phyloP scores from a whole-genome alignment of 2,888 invertebrate species.

The Arrhopalites spinosus region DNA sequence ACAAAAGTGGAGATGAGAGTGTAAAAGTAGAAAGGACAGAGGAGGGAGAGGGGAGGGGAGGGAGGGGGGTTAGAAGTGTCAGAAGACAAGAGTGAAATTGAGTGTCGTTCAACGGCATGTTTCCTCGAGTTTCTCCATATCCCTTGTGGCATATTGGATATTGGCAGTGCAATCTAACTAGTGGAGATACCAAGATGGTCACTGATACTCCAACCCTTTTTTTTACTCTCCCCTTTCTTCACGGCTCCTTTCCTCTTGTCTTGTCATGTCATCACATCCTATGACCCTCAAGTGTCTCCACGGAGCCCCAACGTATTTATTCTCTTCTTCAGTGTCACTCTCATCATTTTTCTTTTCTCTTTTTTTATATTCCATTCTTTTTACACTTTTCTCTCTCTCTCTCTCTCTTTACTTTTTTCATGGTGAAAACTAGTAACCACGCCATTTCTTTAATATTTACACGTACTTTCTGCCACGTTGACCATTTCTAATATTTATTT shows the following conservation, averaged over 20 bases:
- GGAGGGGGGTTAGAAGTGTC: constrained; percentile 36
- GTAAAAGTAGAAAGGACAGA: constrained; percentile 25
- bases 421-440: background rate
- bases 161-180: constrained; percentile 27
- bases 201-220: constrained; percentile 33
- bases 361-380: background rate
- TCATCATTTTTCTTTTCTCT: constrained; percentile 24
- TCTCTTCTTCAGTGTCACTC: constrained; percentile 17
- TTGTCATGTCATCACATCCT: constrained; percentile 20
- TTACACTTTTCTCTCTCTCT: background rate
- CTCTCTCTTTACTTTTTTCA: background rate
- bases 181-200: constrained; percentile 36
- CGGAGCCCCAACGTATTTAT: constrained; percentile 18
- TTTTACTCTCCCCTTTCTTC: constrained; percentile 3
- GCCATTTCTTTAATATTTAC: too few relatives aligned
- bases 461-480: too few relatives aligned
- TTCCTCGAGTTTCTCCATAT: constrained; percentile 34
- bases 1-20: background rate
- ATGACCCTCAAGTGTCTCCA: constrained; percentile 20
- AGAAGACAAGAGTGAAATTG: constrained; percentile 40
- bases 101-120: constrained; percentile 38
- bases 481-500: too few relatives aligned
- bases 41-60: constrained; percentile 20
- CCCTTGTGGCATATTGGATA: constrained; percentile 43
- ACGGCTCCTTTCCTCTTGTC: background rate